phyloP scores from a whole-genome alignment of 2,797 vertebrate species.

The Channallabes apus region DNA sequence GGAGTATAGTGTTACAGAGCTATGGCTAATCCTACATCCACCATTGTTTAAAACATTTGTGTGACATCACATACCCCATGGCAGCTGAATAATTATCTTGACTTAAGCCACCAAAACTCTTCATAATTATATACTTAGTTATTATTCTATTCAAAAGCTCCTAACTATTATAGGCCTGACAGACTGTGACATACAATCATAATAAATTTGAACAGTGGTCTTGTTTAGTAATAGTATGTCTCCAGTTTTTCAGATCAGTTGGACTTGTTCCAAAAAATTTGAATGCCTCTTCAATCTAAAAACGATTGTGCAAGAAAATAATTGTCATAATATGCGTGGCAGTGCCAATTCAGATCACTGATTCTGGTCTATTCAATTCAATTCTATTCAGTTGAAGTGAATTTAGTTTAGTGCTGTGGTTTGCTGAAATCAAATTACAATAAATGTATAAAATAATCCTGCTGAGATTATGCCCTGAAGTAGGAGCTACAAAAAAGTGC shows the following conservation, averaged over 20 bases:
- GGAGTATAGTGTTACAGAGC: not conserved
- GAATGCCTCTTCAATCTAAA: not conserved
- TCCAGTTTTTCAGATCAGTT: not conserved
- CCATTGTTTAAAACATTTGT: not conserved
- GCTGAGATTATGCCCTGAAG: too few relatives aligned
- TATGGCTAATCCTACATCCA: not conserved
- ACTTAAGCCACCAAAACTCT: not conserved
- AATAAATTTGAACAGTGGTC: not conserved
- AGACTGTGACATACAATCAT: not conserved
- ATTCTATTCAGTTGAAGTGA: not conserved
- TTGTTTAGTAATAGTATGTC: not conserved
- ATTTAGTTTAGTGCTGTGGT: not conserved
- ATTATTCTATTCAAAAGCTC: not conserved
- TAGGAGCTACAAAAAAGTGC: too few relatives aligned
- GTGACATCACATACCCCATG: not conserved
- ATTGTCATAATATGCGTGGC: not conserved
- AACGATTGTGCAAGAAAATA: not conserved
- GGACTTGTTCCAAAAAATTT: not conserved
- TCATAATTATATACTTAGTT: not conserved
- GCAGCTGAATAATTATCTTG: slow-evolving; percentile 3
- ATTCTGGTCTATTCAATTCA: not conserved
- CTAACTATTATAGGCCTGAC: not conserved
- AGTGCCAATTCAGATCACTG: not conserved
- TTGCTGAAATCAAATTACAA: too few relatives aligned
- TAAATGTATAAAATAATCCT: too few relatives aligned